Evolutionary conservation across 2,888 invertebrate genomes (phyloP).

Genomic region (Temnothorax unifasciatus): DNA sequence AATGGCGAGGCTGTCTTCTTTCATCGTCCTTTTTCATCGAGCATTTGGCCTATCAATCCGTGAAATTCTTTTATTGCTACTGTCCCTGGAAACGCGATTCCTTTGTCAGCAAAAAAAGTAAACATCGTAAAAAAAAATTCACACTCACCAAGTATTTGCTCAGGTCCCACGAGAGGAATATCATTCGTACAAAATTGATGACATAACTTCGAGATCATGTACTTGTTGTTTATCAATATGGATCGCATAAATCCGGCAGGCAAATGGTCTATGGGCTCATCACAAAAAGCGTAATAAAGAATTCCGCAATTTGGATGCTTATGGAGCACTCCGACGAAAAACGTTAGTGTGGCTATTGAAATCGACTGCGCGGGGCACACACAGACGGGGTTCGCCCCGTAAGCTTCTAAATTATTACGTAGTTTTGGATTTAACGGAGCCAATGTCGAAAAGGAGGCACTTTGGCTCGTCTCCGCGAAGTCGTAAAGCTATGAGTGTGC

Average conservation of each 20-base stretch:
- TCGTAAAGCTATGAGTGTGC: slow-evolving; percentile 39
- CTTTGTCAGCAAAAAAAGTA: slow-evolving; percentile 45
- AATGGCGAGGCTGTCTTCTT: slow-evolving; percentile 28
- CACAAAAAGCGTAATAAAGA: slow-evolving; percentile 47
- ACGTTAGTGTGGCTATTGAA: slow-evolving; percentile 50
- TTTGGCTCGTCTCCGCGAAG: too few relatives aligned
- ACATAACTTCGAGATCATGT: slow-evolving; percentile 26
- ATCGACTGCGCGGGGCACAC: slow-evolving; percentile 39
- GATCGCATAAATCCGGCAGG: too few relatives aligned
- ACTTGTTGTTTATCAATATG: background rate
- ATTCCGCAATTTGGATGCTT: slow-evolving; percentile 56
- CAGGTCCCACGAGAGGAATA: slow-evolving; percentile 44
- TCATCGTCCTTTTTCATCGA: slow-evolving; percentile 8
- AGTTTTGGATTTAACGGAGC: slow-evolving; percentile 73
- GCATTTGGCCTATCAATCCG: slow-evolving; percentile 45
- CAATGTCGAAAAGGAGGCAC: slow-evolving; percentile 59
- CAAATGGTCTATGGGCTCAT: too few relatives aligned
- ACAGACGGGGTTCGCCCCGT: slow-evolving; percentile 36
- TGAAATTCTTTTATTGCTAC: slow-evolving; percentile 45
- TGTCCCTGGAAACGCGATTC: slow-evolving; percentile 33
- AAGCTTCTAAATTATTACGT: slow-evolving; percentile 75
- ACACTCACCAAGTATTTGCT: slow-evolving; percentile 46
- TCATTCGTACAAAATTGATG: slow-evolving; percentile 25
- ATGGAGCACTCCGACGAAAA: slow-evolving; percentile 42
- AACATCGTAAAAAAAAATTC: slow-evolving; percentile 48